phyloP scores from a whole-genome alignment of 2,797 vertebrate species.

The Octomys mimax region DNA sequence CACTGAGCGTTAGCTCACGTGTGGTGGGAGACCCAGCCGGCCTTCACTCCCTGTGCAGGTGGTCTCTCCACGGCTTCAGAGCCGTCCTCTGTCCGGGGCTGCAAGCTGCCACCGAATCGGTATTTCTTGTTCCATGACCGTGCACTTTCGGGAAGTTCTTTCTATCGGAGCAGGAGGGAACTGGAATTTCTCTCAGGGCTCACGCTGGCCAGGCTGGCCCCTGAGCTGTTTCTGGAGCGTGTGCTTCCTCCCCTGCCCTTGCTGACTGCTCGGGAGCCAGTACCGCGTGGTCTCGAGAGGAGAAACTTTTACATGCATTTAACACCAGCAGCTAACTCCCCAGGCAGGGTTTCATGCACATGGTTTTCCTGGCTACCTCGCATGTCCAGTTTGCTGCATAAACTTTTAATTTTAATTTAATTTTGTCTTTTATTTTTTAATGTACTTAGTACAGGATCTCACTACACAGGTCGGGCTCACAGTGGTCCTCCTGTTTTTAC shows the following conservation, averaged over 20 bases:
- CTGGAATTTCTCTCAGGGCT: too few relatives aligned
- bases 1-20: not conserved
- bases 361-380: not conserved
- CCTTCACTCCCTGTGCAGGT: not conserved
- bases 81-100: not conserved
- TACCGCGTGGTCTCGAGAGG: not conserved
- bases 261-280: not conserved
- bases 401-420: too few relatives aligned
- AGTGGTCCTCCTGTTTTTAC: too few relatives aligned
- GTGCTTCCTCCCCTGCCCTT: not conserved
- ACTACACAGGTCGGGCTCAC: too few relatives aligned
- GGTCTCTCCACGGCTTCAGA: not conserved
- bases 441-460: too few relatives aligned
- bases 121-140: not conserved
- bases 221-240: not conserved
- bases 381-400: not conserved
- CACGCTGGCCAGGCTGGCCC: too few relatives aligned
- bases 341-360: not conserved
- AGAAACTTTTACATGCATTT: not conserved
- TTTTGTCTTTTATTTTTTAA: too few relatives aligned
- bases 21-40: not conserved
- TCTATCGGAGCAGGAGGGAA: too few relatives aligned
- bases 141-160: too few relatives aligned
- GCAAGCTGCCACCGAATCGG: not conserved
- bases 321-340: not conserved